Evolutionary conservation across 2,797 vertebrate species (phyloP).

Genomic region (Premnoplex brunnescens): DNA sequence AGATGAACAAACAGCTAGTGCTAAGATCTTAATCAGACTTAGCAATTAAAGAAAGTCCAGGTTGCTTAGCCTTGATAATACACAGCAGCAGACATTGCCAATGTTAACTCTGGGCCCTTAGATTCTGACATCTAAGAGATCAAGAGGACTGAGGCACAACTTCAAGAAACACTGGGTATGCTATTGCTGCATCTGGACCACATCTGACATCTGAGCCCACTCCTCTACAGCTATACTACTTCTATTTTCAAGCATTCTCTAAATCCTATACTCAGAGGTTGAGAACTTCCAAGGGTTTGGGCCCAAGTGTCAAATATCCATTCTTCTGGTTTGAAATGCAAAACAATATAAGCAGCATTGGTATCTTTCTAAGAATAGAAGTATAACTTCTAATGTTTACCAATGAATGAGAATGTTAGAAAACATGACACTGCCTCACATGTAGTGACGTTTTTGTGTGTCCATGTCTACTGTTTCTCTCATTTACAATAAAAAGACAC

Average conservation of each 20-base stretch:
- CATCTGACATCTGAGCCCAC: fast-evolving
- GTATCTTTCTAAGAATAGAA: background rate
- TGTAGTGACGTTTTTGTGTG: background rate
- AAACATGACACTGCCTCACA: background rate
- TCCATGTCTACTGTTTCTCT: background rate
- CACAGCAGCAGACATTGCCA: background rate
- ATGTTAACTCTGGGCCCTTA: background rate
- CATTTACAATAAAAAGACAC: background rate
- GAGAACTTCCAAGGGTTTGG: background rate
- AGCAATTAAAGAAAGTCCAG: background rate
- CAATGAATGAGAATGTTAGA: background rate
- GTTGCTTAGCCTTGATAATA: background rate
- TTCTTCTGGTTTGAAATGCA: background rate
- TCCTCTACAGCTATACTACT: background rate
- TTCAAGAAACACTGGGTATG: background rate
- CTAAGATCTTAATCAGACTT: background rate
- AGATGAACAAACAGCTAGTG: background rate
- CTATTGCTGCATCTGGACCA: background rate
- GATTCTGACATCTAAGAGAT: background rate
- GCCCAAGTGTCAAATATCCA: background rate
- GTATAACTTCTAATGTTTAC: background rate
- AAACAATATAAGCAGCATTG: background rate
- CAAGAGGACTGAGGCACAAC: background rate
- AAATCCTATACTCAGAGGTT: background rate
- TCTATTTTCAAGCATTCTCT: background rate